Percentiles rank a stretch among this genome's conserved stretches.
Conservation (phyloP, 2,797 vertebrate species). For the Alfaro cultratus region DNA sequence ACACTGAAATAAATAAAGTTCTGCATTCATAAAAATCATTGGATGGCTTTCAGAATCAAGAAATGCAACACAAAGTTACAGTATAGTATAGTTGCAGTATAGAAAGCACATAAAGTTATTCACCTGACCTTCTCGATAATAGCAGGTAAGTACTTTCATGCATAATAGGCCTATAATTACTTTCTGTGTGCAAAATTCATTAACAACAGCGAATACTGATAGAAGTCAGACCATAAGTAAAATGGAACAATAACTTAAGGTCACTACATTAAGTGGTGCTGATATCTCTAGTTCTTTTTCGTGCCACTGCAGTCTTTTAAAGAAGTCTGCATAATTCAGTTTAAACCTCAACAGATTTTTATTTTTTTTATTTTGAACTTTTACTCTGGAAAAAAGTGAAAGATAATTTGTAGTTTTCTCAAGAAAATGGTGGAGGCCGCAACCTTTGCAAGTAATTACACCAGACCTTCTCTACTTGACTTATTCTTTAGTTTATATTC, state of each 20-base stretch:
- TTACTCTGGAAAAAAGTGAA: slow-evolving; percentile 20
- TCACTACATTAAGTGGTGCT: slow-evolving; percentile 55
- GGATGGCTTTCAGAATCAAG: slow-evolving; percentile 41
- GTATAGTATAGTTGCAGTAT: slow-evolving; percentile 33
- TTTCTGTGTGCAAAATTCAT: slow-evolving; percentile 64
- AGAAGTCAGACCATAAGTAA: slow-evolving; percentile 44
- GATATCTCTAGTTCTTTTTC: slow-evolving; percentile 48
- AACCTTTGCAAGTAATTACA: slow-evolving; percentile 37
- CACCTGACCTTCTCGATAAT: slow-evolving; percentile 67
- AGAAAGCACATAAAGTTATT: slow-evolving; percentile 51
- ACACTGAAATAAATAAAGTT: slow-evolving; percentile 37
- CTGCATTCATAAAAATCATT: slow-evolving; percentile 32
- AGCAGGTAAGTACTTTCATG: slow-evolving; percentile 66
- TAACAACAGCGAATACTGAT: slow-evolving; percentile 58
- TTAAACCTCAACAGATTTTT: slow-evolving; percentile 5
- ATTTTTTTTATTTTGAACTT: slow-evolving; percentile 18
- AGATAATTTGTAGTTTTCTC: slow-evolving; percentile 40
- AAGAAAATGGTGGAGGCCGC: slow-evolving; percentile 23
- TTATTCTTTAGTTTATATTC: slow-evolving; percentile 29
- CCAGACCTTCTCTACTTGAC: slow-evolving; percentile 23
- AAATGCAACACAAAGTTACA: slow-evolving; percentile 46
- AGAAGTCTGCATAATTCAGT: slow-evolving; percentile 10
- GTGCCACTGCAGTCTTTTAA: slow-evolving; percentile 30
- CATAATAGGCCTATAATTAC: slow-evolving; percentile 69
- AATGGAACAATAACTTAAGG: slow-evolving; percentile 69